Conservation (phyloP, 2,113 vertebrate species). For the Prinia subflava region DNA sequence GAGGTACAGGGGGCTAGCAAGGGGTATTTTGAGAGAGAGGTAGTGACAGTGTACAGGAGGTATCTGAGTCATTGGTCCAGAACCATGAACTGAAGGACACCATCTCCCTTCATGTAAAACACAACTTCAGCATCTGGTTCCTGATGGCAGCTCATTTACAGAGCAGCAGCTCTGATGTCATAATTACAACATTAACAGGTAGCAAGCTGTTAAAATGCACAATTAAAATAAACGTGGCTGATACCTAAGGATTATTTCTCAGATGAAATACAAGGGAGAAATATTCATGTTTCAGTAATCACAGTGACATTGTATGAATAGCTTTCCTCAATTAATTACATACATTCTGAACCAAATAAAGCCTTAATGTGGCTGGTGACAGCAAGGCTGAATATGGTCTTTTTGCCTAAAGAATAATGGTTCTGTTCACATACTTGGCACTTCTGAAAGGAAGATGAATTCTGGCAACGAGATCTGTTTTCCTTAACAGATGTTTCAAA, state of each 20-base stretch:
- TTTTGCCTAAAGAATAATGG: background rate
- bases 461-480: conserved; percentile 8
- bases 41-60: background rate
- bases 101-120: background rate
- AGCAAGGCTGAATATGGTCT: background rate
- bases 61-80: background rate
- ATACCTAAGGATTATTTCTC: background rate
- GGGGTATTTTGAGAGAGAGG: background rate
- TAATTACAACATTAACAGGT: background rate
- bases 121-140: background rate
- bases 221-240: background rate
- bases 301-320: background rate
- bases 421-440: background rate
- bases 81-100: background rate
- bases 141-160: background rate
- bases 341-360: background rate
- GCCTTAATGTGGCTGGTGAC: background rate
- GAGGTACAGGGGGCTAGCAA: background rate
- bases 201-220: background rate
- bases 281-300: background rate
- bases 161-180: background rate
- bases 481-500: conserved; percentile 51
- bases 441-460: conserved; percentile 23
- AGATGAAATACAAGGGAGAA: background rate
- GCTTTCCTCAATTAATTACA: background rate